A percentile compares a stretch with the other conserved stretches of the same genome.
Evolutionary conservation across 2,797 vertebrate species (phyloP).

Genomic region (Mionectes olivaceus): DNA sequence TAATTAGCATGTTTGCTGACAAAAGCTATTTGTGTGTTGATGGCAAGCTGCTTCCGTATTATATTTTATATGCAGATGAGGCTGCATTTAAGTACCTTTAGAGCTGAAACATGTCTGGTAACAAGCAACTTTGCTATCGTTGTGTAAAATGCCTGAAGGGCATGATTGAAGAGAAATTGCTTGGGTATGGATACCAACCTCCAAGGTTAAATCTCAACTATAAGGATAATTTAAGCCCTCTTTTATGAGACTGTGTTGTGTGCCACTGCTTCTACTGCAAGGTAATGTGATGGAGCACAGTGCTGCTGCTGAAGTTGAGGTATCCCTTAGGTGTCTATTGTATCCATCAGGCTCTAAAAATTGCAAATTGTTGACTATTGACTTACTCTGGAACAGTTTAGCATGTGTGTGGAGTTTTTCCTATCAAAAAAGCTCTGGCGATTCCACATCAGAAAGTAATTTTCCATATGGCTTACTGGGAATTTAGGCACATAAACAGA

Average conservation of each 20-base stretch:
- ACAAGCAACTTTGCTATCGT: background rate
- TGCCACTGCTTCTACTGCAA: background rate
- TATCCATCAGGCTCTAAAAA: constrained; percentile 12
- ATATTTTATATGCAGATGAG: background rate
- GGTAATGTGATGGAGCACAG: background rate
- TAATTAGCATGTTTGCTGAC: constrained; percentile 41
- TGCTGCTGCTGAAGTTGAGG: background rate
- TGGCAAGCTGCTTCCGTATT: background rate
- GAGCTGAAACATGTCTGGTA: background rate
- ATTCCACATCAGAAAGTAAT: constrained; percentile 36
- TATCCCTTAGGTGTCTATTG: constrained; percentile 15
- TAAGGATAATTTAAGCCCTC: background rate
- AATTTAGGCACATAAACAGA: constrained; percentile 47
- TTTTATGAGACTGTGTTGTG: background rate
- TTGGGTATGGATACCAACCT: background rate
- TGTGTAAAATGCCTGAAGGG: background rate
- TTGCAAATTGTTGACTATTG: background rate
- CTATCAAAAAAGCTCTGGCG: background rate
- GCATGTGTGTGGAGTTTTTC: background rate
- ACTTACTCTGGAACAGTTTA: constrained; percentile 37
- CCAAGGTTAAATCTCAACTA: background rate
- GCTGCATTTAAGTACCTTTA: background rate
- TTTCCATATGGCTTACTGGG: constrained; percentile 41
- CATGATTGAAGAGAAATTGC: background rate
- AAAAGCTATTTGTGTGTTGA: constrained; percentile 29